Evolutionary conservation across 2,888 invertebrate genomes (phyloP).

Genomic region (Sinodicranocentrus sp.): DNA sequence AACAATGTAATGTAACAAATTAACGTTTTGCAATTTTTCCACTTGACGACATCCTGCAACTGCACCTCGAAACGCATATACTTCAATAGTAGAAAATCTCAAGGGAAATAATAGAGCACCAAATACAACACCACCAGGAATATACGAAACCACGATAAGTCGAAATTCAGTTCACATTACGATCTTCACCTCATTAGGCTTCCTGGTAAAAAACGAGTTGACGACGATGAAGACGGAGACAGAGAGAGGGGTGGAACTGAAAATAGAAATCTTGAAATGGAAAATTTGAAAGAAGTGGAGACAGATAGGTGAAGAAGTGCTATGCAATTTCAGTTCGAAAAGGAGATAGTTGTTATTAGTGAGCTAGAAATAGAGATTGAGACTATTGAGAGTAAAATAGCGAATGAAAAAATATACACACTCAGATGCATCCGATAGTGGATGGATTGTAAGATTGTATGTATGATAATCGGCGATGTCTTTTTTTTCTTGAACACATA

Average conservation of each 20-base stretch:
- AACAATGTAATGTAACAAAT: too few relatives aligned
- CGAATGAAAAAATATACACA: constrained; percentile 40
- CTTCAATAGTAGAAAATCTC: too few relatives aligned
- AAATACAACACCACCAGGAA: not conserved
- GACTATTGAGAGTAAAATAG: too few relatives aligned
- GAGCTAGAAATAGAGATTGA: constrained; percentile 56
- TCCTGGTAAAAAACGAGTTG: not conserved
- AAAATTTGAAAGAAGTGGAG: not conserved
- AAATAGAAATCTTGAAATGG: constrained; percentile 47
- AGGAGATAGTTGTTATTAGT: constrained; percentile 19
- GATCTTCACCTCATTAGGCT: not conserved
- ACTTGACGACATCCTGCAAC: too few relatives aligned
- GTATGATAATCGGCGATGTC: constrained; percentile 53
- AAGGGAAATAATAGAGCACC: too few relatives aligned
- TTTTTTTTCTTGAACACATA: constrained; percentile 31
- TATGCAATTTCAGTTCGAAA: constrained; percentile 1
- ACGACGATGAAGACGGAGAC: constrained; percentile 7
- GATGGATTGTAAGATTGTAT: not conserved
- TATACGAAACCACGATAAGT: not conserved
- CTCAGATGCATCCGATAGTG: constrained; percentile 21
- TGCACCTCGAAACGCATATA: too few relatives aligned
- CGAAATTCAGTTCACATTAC: constrained; percentile 18
- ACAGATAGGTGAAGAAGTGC: not conserved
- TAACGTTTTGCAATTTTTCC: too few relatives aligned
- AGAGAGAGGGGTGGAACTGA: constrained; percentile 56